Conservation (phyloP, 2,797 vertebrate genomes). For the Phoxinus dragarum region DNA sequence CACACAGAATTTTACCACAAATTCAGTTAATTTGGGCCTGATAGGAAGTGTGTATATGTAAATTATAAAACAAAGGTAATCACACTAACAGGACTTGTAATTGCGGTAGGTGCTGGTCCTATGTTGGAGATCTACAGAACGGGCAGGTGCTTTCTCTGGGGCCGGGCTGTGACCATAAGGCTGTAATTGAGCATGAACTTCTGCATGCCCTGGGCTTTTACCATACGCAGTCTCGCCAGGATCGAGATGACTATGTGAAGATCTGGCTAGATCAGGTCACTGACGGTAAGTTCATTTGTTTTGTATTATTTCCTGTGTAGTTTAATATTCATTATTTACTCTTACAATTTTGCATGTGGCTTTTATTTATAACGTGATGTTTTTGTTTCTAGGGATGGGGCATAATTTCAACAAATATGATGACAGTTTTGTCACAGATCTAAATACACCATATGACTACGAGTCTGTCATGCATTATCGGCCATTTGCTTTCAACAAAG, state of each 20-base stretch:
- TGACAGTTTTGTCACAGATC: constrained; percentile 85
- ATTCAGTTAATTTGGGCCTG: not conserved
- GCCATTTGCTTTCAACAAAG: constrained; percentile 88
- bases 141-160: constrained; percentile 90
- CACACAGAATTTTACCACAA: not conserved
- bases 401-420: constrained; percentile 88
- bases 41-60: not conserved
- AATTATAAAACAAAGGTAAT: not conserved
- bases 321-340: not conserved
- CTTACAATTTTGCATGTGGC: not conserved
- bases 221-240: constrained; percentile 88
- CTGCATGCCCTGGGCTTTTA: constrained; percentile 90
- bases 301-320: not conserved
- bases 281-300: constrained; percentile 72
- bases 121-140: constrained; percentile 80
- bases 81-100: not conserved
- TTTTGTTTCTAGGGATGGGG: constrained; percentile 70
- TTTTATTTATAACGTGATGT: not conserved
- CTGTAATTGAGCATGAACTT: constrained; percentile 88
- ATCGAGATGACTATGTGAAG: constrained; percentile 89
- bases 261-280: constrained; percentile 88
- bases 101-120: constrained; percentile 85
- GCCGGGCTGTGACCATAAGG: constrained; percentile 83
- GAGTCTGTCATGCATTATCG: constrained; percentile 94
- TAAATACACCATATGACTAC: constrained; percentile 92